Conservation (phyloP, 1,140 invertebrate genomes). For the Parasteatoda tepidariorum region DNA sequence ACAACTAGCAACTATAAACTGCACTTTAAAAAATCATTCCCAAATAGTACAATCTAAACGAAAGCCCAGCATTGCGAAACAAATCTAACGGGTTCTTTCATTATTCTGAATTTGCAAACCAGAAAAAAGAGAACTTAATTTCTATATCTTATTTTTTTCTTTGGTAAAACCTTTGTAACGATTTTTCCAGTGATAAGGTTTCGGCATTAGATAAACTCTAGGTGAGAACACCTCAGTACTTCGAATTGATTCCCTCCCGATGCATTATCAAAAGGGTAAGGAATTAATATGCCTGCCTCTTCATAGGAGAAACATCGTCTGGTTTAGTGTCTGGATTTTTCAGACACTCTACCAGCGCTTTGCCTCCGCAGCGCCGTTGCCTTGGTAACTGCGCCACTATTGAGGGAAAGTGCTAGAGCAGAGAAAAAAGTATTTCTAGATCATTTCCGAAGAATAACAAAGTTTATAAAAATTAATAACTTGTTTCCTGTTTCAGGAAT, state of each 20-base stretch:
- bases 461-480: too few species aligned
- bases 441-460: too few species aligned
- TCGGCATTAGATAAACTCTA: neutral
- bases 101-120: too few species aligned
- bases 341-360: conserved; percentile 7
- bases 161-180: neutral
- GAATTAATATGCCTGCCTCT: conserved; percentile 23
- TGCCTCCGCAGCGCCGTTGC: neutral
- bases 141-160: neutral
- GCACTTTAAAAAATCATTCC: too few species aligned
- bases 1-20: too few species aligned
- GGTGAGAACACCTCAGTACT: neutral
- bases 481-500: too few species aligned
- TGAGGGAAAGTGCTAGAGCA: too few species aligned
- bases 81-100: too few species aligned
- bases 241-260: neutral
- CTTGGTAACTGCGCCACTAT: neutral
- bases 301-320: neutral
- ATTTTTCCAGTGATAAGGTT: neutral
- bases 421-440: too few species aligned
- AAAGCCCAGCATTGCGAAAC: too few species aligned
- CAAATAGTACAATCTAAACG: too few species aligned
- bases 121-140: too few species aligned
- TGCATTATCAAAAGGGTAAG: neutral
- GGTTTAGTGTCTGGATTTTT: conserved; percentile 30